Conservation (phyloP, 2,113 vertebrate species). For the Nycticorax nycticorax region DNA sequence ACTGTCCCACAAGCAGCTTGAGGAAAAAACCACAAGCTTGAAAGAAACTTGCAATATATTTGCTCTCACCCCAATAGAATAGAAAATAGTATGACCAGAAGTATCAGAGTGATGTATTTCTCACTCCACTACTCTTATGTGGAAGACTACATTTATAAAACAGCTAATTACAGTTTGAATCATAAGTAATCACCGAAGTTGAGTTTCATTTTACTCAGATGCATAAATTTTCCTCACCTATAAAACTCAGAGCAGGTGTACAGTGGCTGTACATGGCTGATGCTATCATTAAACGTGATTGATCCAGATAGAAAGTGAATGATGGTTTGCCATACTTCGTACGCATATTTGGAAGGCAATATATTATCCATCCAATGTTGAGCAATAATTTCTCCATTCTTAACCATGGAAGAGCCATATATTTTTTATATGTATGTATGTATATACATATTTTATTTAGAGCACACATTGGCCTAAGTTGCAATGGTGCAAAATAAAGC, state of each 20-base stretch:
- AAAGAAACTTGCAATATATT: neutral
- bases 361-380: neutral
- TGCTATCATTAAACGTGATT: neutral
- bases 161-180: neutral
- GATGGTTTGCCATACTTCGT: accelerated
- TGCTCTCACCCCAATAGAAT: neutral
- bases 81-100: neutral
- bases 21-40: neutral
- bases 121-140: neutral
- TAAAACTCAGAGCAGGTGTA: neutral
- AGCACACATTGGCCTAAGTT: neutral
- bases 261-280: neutral
- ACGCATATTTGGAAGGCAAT: neutral
- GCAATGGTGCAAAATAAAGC: neutral
- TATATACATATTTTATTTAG: neutral
- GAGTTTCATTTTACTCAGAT: neutral
- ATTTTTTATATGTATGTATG: neutral
- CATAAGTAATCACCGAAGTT: neutral
- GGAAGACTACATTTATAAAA: neutral
- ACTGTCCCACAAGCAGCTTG: neutral
- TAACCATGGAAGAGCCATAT: neutral
- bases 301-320: neutral
- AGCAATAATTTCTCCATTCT: neutral
- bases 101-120: neutral
- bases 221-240: neutral